Evolutionary conservation across 2,888 invertebrate species (phyloP).

Genomic region (Mamestra brassicae): DNA sequence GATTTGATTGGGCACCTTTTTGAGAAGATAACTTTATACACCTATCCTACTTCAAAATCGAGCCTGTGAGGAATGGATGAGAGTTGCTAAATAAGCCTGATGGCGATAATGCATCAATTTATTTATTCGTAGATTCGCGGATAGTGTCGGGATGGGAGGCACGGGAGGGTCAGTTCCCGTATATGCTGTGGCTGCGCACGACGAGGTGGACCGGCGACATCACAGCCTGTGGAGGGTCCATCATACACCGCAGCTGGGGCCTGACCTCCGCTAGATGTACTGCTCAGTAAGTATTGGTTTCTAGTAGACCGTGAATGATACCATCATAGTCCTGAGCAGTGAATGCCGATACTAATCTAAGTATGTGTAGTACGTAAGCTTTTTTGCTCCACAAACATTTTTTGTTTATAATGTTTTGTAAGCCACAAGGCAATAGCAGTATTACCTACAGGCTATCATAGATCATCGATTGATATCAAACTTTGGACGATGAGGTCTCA

Average conservation of each 20-base stretch:
- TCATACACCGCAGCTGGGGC: conserved; percentile 72
- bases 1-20: not conserved
- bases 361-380: too few relatives aligned
- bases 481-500: not conserved
- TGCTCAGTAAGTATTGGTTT: conserved; percentile 65
- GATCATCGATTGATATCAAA: too few relatives aligned
- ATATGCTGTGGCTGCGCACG: conserved; percentile 71
- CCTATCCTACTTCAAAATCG: not conserved
- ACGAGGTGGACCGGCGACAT: conserved; percentile 64
- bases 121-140: conserved; percentile 57
- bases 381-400: too few relatives aligned
- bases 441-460: too few relatives aligned
- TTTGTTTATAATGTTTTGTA: too few relatives aligned
- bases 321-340: not conserved
- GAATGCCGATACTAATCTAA: not conserved
- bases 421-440: too few relatives aligned
- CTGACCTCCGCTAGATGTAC: conserved; percentile 75
- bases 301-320: not conserved
- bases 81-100: not conserved
- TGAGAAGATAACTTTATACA: not conserved
- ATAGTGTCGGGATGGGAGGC: conserved; percentile 77
- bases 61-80: not conserved
- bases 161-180: conserved; percentile 71
- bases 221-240: conserved; percentile 72
- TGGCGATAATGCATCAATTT: not conserved